A percentile compares a stretch with the other conserved stretches of the same genome.
Evolutionary conservation across 2,888 invertebrate genomes (phyloP).

Genomic region (Drosophila paucipuncta): DNA sequence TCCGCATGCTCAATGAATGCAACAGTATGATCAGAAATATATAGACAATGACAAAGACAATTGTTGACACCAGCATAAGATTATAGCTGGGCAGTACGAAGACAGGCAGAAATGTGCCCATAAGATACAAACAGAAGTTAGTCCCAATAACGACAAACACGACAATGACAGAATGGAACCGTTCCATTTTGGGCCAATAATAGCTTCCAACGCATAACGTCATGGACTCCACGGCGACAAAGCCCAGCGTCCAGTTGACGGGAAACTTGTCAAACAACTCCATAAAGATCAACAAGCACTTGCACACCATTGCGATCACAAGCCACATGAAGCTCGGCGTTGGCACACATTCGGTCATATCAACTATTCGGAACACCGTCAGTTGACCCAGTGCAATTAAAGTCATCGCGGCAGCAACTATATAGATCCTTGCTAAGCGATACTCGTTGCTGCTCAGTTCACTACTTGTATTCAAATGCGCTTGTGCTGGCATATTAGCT

Average conservation of each 20-base stretch:
- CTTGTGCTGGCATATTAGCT: not conserved
- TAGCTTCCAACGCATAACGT: slow-evolving; percentile 21
- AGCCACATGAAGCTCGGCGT: slow-evolving; percentile 39
- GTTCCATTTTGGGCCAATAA: slow-evolving; percentile 11
- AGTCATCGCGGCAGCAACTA: not conserved
- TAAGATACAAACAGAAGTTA: slow-evolving; percentile 3
- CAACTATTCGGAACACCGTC: not conserved
- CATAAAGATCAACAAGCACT: slow-evolving; percentile 28
- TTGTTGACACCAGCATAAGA: slow-evolving; percentile 22
- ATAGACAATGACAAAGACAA: slow-evolving; percentile 25
- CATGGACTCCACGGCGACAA: slow-evolving; percentile 32
- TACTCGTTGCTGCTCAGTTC: not conserved
- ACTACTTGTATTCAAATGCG: not conserved
- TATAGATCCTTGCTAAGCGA: slow-evolving; percentile 23
- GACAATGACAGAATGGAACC: not conserved
- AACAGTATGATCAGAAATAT: slow-evolving; percentile 11
- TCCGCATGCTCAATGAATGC: not conserved
- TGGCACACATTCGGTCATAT: slow-evolving; percentile 9
- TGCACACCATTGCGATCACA: slow-evolving; percentile 22
- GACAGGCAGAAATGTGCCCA: slow-evolving; percentile 42
- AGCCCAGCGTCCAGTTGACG: slow-evolving; percentile 45
- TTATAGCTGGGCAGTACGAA: slow-evolving; percentile 29
- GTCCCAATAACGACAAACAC: not conserved
- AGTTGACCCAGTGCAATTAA: slow-evolving; percentile 23
- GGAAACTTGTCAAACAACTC: slow-evolving; percentile 31